phyloP scores from a whole-genome alignment of 2,113 vertebrate genomes.

The Cyprinus carpio region DNA sequence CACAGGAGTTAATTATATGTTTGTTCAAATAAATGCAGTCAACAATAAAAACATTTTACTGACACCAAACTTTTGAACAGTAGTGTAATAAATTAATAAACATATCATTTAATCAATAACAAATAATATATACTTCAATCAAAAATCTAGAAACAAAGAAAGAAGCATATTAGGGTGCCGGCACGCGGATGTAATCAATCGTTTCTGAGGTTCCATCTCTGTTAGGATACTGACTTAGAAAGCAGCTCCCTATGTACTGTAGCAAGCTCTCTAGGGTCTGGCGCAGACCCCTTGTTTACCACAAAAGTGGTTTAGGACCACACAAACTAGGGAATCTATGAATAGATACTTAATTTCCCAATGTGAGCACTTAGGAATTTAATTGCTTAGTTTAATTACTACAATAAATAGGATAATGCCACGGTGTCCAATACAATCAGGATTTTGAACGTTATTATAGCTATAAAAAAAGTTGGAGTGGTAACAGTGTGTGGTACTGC shows the following conservation, averaged over 20 bases:
- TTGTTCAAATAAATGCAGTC: too few species aligned
- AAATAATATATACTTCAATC: not conserved
- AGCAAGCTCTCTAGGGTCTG: not conserved
- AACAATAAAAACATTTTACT: too few species aligned
- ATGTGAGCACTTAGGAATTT: constrained; percentile 10
- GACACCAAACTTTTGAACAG: not conserved
- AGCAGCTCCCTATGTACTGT: not conserved
- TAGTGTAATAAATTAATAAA: not conserved
- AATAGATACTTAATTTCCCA: constrained; percentile 18
- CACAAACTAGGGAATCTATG: not conserved
- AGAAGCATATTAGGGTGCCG: not conserved
- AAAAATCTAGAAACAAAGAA: not conserved
- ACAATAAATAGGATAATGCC: constrained; percentile 18
- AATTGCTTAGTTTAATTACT: constrained; percentile 20
- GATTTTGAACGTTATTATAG: not conserved
- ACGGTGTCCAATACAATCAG: not conserved
- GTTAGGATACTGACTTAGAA: not conserved
- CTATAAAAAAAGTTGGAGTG: not conserved
- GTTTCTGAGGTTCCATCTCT: not conserved
- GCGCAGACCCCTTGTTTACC: constrained; percentile 40
- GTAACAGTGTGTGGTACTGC: not conserved
- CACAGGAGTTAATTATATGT: too few species aligned
- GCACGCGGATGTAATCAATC: not conserved
- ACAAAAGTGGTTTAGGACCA: constrained; percentile 27
- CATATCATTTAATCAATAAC: not conserved